phyloP scores from a whole-genome alignment of 1,140 invertebrate genomes.

The Trachelipus rathkii region DNA sequence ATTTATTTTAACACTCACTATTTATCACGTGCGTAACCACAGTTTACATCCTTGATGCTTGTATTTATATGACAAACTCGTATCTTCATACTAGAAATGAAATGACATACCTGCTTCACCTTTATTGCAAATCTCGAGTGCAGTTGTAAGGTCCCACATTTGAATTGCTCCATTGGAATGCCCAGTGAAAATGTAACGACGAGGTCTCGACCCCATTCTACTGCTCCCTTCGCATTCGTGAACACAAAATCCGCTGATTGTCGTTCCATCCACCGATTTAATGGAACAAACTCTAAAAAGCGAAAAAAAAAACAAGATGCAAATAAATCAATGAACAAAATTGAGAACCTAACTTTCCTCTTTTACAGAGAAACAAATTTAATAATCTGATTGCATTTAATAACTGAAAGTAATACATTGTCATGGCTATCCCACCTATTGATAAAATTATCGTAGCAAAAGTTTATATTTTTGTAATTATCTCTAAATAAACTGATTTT shows the following conservation, averaged over 20 bases:
- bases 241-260: constrained; percentile 91
- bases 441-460: too few relatives aligned
- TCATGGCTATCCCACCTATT: too few relatives aligned
- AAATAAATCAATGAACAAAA: too few relatives aligned
- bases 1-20: background rate
- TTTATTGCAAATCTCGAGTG: constrained; percentile 69
- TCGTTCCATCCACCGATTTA: constrained; percentile 87
- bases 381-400: too few relatives aligned
- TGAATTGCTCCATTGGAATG: constrained; percentile 91
- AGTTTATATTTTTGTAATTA: too few relatives aligned
- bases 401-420: too few relatives aligned
- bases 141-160: constrained; percentile 97
- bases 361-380: too few relatives aligned
- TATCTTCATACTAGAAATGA: constrained; percentile 3
- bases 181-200: constrained; percentile 89
- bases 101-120: constrained; percentile 52
- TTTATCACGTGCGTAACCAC: background rate
- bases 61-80: background rate
- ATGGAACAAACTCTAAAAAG: constrained; percentile 82
- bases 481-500: too few relatives aligned
- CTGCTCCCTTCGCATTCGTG: constrained; percentile 93
- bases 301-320: constrained; percentile 32
- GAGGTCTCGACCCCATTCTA: constrained; percentile 82
- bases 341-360: too few relatives aligned
- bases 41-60: background rate